Evolutionary conservation across 1,140 invertebrate species (phyloP).

Genomic region (Oryzaephilus surinamensis): DNA sequence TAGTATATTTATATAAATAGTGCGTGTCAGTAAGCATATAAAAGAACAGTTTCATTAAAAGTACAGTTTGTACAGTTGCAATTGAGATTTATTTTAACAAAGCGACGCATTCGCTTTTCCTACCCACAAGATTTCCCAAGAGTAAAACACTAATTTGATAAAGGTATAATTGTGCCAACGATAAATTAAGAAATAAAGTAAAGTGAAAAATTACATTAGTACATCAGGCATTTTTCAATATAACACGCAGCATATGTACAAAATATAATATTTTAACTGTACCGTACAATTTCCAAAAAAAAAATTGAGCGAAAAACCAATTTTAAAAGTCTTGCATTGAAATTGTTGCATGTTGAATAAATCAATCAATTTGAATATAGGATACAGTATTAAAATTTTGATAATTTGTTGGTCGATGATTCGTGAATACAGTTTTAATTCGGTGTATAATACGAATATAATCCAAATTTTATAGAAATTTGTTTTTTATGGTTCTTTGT

Average conservation of each 20-base stretch:
- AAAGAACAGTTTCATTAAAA: too few relatives aligned
- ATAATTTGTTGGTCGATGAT: not conserved
- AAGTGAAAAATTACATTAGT: slow-evolving; percentile 7
- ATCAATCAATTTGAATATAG: too few relatives aligned
- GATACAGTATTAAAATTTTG: too few relatives aligned
- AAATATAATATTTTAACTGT: too few relatives aligned
- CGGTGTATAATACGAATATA: too few relatives aligned
- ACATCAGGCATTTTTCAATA: too few relatives aligned
- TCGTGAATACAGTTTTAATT: slow-evolving; percentile 3
- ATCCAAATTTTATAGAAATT: slow-evolving; percentile 9
- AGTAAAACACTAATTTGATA: slow-evolving; percentile 10
- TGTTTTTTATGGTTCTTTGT: slow-evolving; percentile 9
- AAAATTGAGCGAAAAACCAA: not conserved
- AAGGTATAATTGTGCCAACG: slow-evolving; percentile 9
- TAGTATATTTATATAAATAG: too few relatives aligned
- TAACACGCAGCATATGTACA: too few relatives aligned
- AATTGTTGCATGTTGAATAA: too few relatives aligned
- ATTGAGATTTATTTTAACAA: slow-evolving; percentile 11
- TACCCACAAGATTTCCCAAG: slow-evolving; percentile 9
- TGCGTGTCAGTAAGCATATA: too few relatives aligned
- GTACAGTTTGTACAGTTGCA: too few relatives aligned
- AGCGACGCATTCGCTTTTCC: slow-evolving; percentile 5
- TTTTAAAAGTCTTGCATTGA: too few relatives aligned
- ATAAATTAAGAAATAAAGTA: slow-evolving; percentile 11
- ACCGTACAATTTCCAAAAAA: not conserved